Evolutionary conservation across 2,888 invertebrate genomes (phyloP).

Genomic region (Sinelater perroti): DNA sequence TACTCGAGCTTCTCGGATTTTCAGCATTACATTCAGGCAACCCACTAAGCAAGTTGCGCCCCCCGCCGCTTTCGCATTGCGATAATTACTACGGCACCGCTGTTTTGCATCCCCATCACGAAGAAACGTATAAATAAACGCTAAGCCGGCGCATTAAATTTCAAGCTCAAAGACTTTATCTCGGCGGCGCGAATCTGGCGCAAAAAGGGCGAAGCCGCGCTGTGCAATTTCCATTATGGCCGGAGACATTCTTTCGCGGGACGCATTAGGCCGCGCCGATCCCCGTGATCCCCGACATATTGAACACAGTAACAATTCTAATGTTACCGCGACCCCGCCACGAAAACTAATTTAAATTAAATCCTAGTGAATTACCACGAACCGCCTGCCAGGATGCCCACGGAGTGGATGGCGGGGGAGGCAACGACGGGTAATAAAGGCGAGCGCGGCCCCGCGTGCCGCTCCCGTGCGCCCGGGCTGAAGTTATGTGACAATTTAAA

Average conservation of each 20-base stretch:
- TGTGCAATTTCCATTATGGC: slow-evolving; percentile 39
- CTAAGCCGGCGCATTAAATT: background rate
- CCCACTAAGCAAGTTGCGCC: too few species aligned
- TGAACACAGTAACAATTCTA: slow-evolving; percentile 55
- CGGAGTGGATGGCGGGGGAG: slow-evolving; percentile 42
- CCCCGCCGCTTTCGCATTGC: too few species aligned
- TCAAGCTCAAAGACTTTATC: slow-evolving; percentile 1
- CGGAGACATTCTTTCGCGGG: slow-evolving; percentile 36
- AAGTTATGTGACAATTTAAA: slow-evolving; percentile 58
- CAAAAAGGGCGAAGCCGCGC: slow-evolving; percentile 27
- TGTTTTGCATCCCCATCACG: too few species aligned
- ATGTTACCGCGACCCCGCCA: slow-evolving; percentile 55
- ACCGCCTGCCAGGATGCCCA: slow-evolving; percentile 40
- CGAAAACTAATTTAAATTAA: slow-evolving; percentile 78
- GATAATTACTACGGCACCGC: too few species aligned
- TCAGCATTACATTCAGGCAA: too few species aligned
- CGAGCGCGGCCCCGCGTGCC: slow-evolving; percentile 36
- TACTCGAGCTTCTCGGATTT: too few species aligned
- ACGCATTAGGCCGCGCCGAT: slow-evolving; percentile 41
- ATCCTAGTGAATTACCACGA: slow-evolving; percentile 76
- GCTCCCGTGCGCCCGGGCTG: slow-evolving; percentile 39
- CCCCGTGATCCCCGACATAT: slow-evolving; percentile 48
- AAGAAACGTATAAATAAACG: too few species aligned
- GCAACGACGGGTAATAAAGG: slow-evolving; percentile 2
- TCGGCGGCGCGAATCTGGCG: slow-evolving; percentile 21